These are phyloP conservation scores for Macrotus californicus DNA, from an alignment of 2,113 vertebrate species.

Conservation along the genomic window DNA sequence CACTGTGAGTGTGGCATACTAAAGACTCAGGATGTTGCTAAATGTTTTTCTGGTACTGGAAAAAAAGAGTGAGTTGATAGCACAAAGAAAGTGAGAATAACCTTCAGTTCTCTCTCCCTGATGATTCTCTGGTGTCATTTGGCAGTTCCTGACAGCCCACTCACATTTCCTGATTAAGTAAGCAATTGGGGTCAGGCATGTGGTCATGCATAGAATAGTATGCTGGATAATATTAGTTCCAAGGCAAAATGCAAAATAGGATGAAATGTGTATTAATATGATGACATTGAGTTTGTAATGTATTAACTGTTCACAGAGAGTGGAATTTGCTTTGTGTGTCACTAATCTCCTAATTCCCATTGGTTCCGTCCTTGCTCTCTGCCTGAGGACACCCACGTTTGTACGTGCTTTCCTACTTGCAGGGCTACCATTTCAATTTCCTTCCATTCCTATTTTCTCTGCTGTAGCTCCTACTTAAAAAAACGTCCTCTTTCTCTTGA, in stretches of 20 bases:
- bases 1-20: neutral
- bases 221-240: neutral
- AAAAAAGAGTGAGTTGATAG: neutral
- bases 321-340: neutral
- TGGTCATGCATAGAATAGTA: neutral
- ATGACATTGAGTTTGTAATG: neutral
- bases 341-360: neutral
- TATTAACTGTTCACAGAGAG: neutral
- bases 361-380: neutral
- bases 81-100: neutral
- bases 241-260: neutral
- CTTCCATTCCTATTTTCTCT: neutral
- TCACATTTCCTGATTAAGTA: neutral
- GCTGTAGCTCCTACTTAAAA: neutral
- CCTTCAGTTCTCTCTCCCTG: neutral
- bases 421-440: neutral
- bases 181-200: neutral
- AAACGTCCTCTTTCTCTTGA: neutral
- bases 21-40: neutral
- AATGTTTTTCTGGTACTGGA: neutral
- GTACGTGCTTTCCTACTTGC: neutral
- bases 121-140: neutral
- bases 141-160: neutral
- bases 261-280: neutral
- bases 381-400: neutral